These are phyloP conservation scores for Ceuthmochares aereus DNA, from an alignment of 2,113 vertebrate species.

Conservation along the genomic window DNA sequence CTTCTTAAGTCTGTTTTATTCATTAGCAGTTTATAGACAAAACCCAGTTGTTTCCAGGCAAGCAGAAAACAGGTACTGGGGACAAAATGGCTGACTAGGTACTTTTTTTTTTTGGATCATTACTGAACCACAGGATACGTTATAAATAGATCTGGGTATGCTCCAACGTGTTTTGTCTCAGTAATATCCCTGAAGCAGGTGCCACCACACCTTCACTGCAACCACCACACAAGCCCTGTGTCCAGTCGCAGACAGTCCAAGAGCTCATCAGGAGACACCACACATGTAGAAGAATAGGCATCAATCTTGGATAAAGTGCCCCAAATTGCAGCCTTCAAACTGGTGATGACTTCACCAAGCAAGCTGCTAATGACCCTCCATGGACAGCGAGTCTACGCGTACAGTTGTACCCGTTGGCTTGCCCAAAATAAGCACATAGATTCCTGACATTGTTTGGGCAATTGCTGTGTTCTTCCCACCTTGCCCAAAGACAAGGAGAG, in stretches of 20 bases:
- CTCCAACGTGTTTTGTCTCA: not conserved
- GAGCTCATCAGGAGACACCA: not conserved
- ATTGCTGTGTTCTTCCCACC: not conserved
- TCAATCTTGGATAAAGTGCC: not conserved
- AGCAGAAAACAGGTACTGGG: accelerated
- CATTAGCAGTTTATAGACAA: not conserved
- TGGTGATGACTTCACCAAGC: not conserved
- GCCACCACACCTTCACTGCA: not conserved
- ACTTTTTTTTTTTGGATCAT: not conserved
- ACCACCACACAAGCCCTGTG: not conserved
- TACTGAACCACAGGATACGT: not conserved
- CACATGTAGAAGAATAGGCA: not conserved
- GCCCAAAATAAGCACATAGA: accelerated
- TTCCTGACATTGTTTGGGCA: not conserved
- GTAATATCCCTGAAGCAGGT: accelerated
- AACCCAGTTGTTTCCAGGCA: not conserved
- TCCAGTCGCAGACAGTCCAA: not conserved
- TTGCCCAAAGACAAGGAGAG: not conserved
- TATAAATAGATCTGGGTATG: not conserved
- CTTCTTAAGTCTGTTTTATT: not conserved
- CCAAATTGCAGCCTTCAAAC: not conserved
- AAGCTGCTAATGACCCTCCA: not conserved
- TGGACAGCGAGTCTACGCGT: accelerated
- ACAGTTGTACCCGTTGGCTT: not conserved
- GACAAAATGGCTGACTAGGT: not conserved